A percentile compares a stretch with the other conserved stretches of the same genome.
Conservation (phyloP, 2,888 invertebrate species). For the Theodoxus fluviatilis region DNA sequence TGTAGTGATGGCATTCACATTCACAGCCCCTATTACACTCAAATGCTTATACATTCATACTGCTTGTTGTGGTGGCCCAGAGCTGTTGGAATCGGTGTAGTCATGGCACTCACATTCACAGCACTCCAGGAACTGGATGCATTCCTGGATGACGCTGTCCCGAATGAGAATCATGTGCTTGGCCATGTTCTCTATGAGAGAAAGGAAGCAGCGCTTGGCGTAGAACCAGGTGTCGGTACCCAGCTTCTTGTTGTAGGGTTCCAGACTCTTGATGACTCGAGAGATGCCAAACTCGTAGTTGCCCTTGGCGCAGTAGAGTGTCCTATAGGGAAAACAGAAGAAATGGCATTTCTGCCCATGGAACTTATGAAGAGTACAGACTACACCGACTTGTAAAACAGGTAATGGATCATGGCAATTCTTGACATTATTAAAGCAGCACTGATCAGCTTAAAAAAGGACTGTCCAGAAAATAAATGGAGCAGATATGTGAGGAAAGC, state of each 20-base stretch:
- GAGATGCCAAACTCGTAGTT: conserved; percentile 99
- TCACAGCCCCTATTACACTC: no score
- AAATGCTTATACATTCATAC: no score
- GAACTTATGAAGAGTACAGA: not conserved
- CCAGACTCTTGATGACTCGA: conserved; percentile 93
- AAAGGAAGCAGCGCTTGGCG: conserved; percentile 92
- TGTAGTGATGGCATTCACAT: no score
- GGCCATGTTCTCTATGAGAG: conserved; percentile 87
- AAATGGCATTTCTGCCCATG: no score
- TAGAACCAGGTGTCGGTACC: conserved; percentile 99
- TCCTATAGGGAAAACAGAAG: no score
- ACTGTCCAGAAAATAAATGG: no score
- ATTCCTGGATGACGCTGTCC: conserved; percentile 86
- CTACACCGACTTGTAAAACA: no score
- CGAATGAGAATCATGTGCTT: conserved; percentile 88
- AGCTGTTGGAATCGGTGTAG: not conserved
- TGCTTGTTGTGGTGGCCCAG: no score
- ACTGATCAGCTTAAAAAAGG: no score
- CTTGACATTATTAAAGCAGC: no score
- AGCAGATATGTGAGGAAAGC: no score
- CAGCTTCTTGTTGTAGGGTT: conserved; percentile 90
- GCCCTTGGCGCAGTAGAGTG: conserved; percentile 96
- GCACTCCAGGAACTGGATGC: conserved; percentile 86
- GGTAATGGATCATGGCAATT: no score
- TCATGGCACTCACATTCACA: conserved; percentile 74